A percentile compares a stretch with the other conserved stretches of the same genome.
Conservation (phyloP, 2,888 invertebrate species). For the Scaptomyza flava region DNA sequence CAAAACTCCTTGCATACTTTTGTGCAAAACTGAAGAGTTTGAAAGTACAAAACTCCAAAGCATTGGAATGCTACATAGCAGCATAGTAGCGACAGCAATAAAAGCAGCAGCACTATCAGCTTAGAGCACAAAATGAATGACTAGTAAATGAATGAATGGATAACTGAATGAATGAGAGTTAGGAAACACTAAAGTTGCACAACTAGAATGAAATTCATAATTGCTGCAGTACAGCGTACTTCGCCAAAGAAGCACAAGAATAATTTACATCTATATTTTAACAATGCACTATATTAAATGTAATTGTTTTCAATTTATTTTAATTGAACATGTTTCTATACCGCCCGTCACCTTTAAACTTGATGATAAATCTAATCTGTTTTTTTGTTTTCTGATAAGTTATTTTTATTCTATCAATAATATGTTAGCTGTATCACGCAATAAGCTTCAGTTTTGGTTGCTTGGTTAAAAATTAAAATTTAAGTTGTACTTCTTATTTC, state of each 20-base stretch:
- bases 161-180: conserved; percentile 52
- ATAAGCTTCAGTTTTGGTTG: too few species aligned
- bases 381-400: too few species aligned
- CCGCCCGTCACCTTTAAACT: too few species aligned
- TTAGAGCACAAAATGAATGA: conserved; percentile 55
- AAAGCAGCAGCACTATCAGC: conserved; percentile 22
- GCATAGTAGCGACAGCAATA: conserved; percentile 6
- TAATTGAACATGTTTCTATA: too few species aligned
- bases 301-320: too few species aligned
- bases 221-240: conserved; percentile 39
- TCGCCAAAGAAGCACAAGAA: conserved; percentile 2
- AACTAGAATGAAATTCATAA: conserved; percentile 60
- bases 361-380: too few species aligned
- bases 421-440: too few species aligned
- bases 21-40: conserved; percentile 39
- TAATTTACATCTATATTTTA: conserved; percentile 8
- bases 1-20: conserved; percentile 34
- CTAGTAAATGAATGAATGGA: conserved; percentile 72
- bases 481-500: too few species aligned
- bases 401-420: too few species aligned
- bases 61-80: conserved; percentile 39
- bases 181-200: conserved; percentile 45
- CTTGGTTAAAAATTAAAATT: too few species aligned
- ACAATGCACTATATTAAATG: not conserved
- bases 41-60: conserved; percentile 38